Conservation (phyloP, 2,113 vertebrate genomes). For the Myiozetetes cayanensis region DNA sequence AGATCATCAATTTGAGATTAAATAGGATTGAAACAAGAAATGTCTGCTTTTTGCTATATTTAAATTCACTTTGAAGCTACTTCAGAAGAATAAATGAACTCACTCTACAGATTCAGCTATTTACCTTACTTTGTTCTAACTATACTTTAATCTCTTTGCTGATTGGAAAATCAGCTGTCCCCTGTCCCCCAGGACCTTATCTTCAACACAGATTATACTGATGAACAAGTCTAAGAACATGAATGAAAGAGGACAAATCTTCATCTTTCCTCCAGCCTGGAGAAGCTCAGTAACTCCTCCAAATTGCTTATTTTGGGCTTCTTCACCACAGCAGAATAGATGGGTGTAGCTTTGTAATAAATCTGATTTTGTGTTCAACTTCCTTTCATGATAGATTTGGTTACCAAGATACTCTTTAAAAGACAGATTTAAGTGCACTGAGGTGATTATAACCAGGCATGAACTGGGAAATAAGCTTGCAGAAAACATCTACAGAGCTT, state of each 20-base stretch:
- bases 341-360: background rate
- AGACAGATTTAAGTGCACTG: background rate
- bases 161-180: constrained; percentile 24
- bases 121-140: constrained; percentile 13
- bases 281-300: background rate
- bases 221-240: background rate
- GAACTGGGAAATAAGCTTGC: background rate
- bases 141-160: background rate
- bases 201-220: background rate
- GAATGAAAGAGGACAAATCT: background rate
- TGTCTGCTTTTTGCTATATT: constrained; percentile 1
- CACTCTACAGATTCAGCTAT: constrained; percentile 1
- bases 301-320: background rate
- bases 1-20: background rate
- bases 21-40: constrained; percentile 28
- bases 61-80: constrained; percentile 45
- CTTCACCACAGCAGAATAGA: background rate
- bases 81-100: constrained; percentile 23
- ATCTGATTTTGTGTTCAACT: background rate
- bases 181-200: background rate
- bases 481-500: background rate
- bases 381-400: background rate
- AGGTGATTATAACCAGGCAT: background rate
- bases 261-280: background rate
- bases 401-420: constrained; percentile 12